Conservation (phyloP, 1,140 invertebrate species). For the Bombus pascuorum region DNA sequence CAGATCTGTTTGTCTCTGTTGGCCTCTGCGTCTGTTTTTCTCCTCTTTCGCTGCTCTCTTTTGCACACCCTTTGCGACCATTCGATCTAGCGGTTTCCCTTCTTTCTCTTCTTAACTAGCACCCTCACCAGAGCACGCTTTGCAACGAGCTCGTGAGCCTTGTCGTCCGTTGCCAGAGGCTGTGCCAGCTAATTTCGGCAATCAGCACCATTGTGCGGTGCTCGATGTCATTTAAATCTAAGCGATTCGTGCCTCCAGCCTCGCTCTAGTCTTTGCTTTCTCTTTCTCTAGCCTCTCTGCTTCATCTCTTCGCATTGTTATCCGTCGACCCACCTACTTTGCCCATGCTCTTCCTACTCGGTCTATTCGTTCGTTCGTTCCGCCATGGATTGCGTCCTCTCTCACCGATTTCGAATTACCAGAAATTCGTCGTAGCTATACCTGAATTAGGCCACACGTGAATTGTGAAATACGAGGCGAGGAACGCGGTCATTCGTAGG, state of each 20-base stretch:
- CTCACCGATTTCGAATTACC: constrained; percentile 39
- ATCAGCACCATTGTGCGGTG: constrained; percentile 72
- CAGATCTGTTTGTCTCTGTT: constrained; percentile 25
- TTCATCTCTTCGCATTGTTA: constrained; percentile 34
- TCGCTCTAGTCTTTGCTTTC: neutral
- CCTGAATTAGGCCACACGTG: neutral
- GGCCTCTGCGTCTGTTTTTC: constrained; percentile 18
- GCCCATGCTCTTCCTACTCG: neutral
- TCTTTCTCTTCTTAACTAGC: constrained; percentile 23
- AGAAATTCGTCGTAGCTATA: neutral
- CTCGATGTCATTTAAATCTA: constrained; percentile 66
- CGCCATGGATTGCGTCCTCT: neutral
- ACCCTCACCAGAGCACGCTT: neutral
- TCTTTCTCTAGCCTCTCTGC: neutral
- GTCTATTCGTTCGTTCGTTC: neutral
- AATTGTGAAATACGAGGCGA: neutral
- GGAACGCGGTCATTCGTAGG: neutral
- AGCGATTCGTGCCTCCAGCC: constrained; percentile 47
- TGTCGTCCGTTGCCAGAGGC: constrained; percentile 48
- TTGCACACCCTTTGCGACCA: neutral
- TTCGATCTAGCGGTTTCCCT: constrained; percentile 28
- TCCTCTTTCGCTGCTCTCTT: neutral
- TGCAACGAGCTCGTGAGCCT: constrained; percentile 23
- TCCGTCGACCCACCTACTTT: neutral
- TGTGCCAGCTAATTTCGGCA: constrained; percentile 72